These are phyloP conservation scores for Trachymyrmex cornetzi DNA, from an alignment of 1,140 invertebrate genomes.

Conservation along the genomic window DNA sequence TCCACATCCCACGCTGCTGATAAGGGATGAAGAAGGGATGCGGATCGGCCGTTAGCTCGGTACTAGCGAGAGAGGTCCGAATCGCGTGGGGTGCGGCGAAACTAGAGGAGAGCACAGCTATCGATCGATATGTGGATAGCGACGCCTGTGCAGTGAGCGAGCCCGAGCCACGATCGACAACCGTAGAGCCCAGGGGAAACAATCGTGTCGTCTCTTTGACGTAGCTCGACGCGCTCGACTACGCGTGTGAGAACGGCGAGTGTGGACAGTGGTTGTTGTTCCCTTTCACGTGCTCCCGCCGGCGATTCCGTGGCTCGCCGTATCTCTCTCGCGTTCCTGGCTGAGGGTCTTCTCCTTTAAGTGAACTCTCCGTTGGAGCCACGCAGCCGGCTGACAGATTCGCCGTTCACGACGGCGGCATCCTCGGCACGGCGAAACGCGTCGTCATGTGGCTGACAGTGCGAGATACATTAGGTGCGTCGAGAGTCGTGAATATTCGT, in stretches of 20 bases:
- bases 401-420: conserved; percentile 15
- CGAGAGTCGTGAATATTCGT: conserved; percentile 48
- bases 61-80: conserved; percentile 6
- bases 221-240: background rate
- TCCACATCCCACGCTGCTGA: background rate
- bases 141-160: conserved; percentile 81
- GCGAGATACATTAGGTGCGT: conserved; percentile 33
- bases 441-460: conserved; percentile 43
- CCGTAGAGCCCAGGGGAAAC: conserved; percentile 71
- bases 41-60: conserved; percentile 23
- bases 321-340: background rate
- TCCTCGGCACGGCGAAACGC: conserved; percentile 14
- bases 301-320: background rate
- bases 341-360: background rate
- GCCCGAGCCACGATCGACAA: conserved; percentile 65
- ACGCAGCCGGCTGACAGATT: background rate
- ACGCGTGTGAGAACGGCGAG: background rate
- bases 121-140: conserved; percentile 78
- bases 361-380: background rate
- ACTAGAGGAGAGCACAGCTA: conserved; percentile 64
- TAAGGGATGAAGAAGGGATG: conserved; percentile 36
- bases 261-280: conserved; percentile 29
- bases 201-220: conserved; percentile 72
- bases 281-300: background rate
- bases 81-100: conserved; percentile 48